These are phyloP conservation scores for Chondrosia reniformis DNA, from an alignment of 37 sponge, comb jelly and placozoan genomes.

Conservation along the genomic window DNA sequence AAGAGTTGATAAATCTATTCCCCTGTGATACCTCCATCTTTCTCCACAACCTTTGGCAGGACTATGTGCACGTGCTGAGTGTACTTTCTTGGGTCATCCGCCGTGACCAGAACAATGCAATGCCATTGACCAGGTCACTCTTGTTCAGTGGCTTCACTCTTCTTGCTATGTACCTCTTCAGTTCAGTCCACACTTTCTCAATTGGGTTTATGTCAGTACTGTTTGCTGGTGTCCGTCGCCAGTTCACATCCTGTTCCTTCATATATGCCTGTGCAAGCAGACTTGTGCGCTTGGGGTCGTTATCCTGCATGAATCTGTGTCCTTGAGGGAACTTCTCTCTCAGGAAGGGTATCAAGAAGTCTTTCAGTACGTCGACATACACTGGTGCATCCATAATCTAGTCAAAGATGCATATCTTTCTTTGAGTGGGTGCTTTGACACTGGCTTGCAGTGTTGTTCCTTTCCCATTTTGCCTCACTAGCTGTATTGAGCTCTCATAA, in stretches of 20 bases:
- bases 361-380: background rate
- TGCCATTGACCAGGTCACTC: conserved; percentile 7
- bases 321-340: background rate
- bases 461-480: conserved; percentile 12
- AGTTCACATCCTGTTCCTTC: conserved; percentile 12
- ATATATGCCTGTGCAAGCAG: background rate
- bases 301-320: conserved; percentile 13
- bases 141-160: background rate
- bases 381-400: conserved; percentile 1
- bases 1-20: background rate
- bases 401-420: conserved; percentile 7
- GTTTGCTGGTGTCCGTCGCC: background rate
- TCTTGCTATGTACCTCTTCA: background rate
- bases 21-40: conserved; percentile 10
- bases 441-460: conserved; percentile 8
- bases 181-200: background rate
- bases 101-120: conserved; percentile 6
- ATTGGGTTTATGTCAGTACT: conserved; percentile 5
- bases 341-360: background rate
- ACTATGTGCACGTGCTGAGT: background rate
- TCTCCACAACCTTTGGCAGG: background rate
- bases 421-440: background rate
- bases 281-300: conserved; percentile 13
- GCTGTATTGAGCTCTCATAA: conserved; percentile 7
- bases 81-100: conserved; percentile 7